Evolutionary conservation across 2,888 invertebrate genomes (phyloP).

Genomic region (Balanococcus diminutus): DNA sequence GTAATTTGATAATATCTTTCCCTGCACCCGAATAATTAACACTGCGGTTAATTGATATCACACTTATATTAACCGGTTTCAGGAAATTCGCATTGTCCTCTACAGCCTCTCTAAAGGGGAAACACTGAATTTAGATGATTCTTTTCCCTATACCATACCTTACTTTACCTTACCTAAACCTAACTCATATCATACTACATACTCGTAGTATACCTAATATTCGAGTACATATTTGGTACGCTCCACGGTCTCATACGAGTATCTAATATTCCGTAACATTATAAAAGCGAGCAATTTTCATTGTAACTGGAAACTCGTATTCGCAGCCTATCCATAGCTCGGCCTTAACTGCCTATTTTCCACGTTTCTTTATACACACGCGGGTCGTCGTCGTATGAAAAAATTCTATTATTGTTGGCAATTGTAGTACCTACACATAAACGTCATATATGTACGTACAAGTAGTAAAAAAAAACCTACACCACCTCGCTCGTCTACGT

Average conservation of each 20-base stretch:
- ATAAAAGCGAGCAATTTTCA: constrained; percentile 17
- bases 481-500: not conserved
- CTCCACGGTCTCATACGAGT: not conserved
- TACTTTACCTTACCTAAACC: too few relatives aligned
- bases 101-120: not conserved
- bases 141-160: not conserved
- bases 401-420: not conserved
- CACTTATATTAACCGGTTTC: not conserved
- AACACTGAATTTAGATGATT: constrained; percentile 11
- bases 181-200: too few relatives aligned
- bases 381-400: not conserved
- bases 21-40: not conserved
- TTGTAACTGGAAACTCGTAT: not conserved
- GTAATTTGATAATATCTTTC: too few relatives aligned
- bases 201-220: not conserved
- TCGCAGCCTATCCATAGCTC: too few relatives aligned
- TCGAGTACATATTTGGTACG: constrained; percentile 27
- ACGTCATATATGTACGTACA: not conserved
- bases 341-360: not conserved
- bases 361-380: not conserved
- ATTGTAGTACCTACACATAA: too few relatives aligned
- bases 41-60: not conserved
- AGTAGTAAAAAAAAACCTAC: not conserved
- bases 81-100: not conserved
- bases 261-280: constrained; percentile 45